Percentiles rank a stretch among this genome's conserved stretches.
These are phyloP conservation scores for Porites australiensis DNA, from an alignment of 64 coral and sea anemone species.

Conservation along the genomic window DNA sequence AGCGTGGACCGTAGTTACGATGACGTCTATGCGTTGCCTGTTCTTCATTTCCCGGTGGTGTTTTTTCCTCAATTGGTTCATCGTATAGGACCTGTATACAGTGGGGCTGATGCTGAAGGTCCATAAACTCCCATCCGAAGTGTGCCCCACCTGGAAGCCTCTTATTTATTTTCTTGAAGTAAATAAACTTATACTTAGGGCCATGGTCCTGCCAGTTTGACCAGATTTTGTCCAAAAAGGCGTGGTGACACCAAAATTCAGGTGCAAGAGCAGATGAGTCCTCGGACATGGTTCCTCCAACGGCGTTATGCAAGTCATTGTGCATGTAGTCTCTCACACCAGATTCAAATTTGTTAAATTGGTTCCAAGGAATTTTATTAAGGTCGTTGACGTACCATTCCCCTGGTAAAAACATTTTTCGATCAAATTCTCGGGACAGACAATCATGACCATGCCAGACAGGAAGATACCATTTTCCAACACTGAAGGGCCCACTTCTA, in stretches of 20 bases:
- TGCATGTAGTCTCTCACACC: slow-evolving; percentile 37
- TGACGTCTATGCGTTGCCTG: neutral
- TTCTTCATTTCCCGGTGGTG: neutral
- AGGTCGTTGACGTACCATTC: slow-evolving; percentile 22
- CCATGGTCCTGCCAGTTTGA: slow-evolving; percentile 81
- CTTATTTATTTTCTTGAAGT: neutral
- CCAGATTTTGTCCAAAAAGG: slow-evolving; percentile 87
- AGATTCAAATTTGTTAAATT: slow-evolving; percentile 72
- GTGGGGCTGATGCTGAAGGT: slow-evolving; percentile 68
- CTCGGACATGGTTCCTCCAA: slow-evolving; percentile 57
- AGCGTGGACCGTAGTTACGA: neutral
- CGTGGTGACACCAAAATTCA: slow-evolving; percentile 84
- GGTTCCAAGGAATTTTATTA: slow-evolving; percentile 10
- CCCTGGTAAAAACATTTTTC: slow-evolving; percentile 8
- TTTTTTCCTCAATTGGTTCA: neutral
- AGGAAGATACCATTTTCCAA: slow-evolving; percentile 28
- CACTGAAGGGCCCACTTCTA: slow-evolving; percentile 59
- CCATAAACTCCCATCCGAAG: slow-evolving; percentile 53
- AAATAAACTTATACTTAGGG: slow-evolving; percentile 47
- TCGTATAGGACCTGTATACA: slow-evolving; percentile 73
- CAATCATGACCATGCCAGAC: slow-evolving; percentile 28
- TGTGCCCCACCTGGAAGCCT: slow-evolving; percentile 57
- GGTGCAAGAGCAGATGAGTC: slow-evolving; percentile 56
- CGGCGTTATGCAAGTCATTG: slow-evolving; percentile 62
- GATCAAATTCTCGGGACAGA: slow-evolving; percentile 59